Evolutionary conservation across 2,797 vertebrate species (phyloP), one percentile per base, ranked within the genome.

Genomic region (Cyclura pinguis): DNA sequence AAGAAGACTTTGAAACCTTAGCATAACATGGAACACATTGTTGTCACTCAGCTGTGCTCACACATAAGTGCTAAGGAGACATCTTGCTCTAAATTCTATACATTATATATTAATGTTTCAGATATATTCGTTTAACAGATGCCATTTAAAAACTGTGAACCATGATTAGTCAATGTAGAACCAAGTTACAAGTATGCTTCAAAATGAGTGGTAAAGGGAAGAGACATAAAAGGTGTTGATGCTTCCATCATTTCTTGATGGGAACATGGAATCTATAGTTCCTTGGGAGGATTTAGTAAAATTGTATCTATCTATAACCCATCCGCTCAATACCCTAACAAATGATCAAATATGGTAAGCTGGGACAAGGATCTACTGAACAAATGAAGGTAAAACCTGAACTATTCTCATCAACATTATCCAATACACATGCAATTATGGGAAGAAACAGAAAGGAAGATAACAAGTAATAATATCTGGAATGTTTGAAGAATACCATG

Each of bases 401-500:
- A 88, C 89, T 92, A 89, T 87, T 92, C 92, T 94, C 93, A 92
- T 94, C 91, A 93, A 95, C 94, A 92, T 92, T 91, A 93, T 91
- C 87, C 88, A 84, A 88, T 94, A 93, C 93, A 95, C 94, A 94
- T 93, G 91, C 86, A 89, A 92, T 93, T 95, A 90, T 91, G 94
- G 93, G 90, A 93, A 95, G 94, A 95, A 95, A 83, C 57, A 72
- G 35, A 64, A 85, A 50, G 55, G 35, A 81, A 89, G 81, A 67
- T 77, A 93, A 88, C 93, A 92, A 93, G 82, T 89, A 95, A 95
- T 92, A 92, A 88, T 95, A 92, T 95, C 94, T 91, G 95, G 94
- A 95, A 95, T 84, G 84, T 94, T 95, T 89, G 84, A 95, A 93
- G 94, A 96, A 96, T 94, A 91, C 91, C 90, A 89, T 91, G 88